Evolutionary conservation across 2,797 vertebrate species (phyloP), one percentile per base, ranked within the genome.

Genomic region (Pachyuromys duprasi): DNA sequence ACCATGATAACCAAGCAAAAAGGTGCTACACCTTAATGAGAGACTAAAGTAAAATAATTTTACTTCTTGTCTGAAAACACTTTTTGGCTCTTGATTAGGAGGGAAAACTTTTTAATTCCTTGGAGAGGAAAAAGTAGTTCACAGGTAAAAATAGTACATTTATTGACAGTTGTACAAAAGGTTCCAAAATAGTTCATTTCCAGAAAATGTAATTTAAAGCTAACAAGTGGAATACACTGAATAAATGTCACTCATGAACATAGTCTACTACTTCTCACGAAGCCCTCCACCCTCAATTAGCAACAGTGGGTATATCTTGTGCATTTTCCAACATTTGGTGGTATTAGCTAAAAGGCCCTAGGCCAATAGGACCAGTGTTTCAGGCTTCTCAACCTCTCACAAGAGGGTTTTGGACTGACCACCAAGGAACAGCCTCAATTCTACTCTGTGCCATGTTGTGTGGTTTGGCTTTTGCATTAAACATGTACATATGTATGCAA

Each of bases 101-200:
- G 55, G 39, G 49, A 5, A 62, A 91, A 49, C 84, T 24, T 26
- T 75, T 69, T 78, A 86, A 83, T 63, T 69, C 89, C 31, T 17
- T 17, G 6, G n/a, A 8, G 12, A 33, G 3, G 53, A 17, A 22
- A 45, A 67, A 74, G 4, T 88, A 69, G 86, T 96, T 95, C 76
- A n/a, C 79, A 97, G 95, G 88, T 95, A 95, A 94, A 96, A 98
- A 95, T 20, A 83, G 93, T 84, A 96, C 79, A 0, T 93, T 92
- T 90, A 86, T 74, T 70, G 69, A 94, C 81, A 92, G 74, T 79
- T 96, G 36, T 94, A 96, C 91, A 96, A 95, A 97, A 45, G 63
- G 91, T 78, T 93, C 76, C 70, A 95, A 97, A 96, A 91, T 89
- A 97, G 45, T 91, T 95, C 93, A 75, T 78, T 93, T 69, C 8